A percentile compares a stretch with the other conserved stretches of the same genome.
Conservation (phyloP, 2,888 invertebrate species). For the Aradus depressus region DNA sequence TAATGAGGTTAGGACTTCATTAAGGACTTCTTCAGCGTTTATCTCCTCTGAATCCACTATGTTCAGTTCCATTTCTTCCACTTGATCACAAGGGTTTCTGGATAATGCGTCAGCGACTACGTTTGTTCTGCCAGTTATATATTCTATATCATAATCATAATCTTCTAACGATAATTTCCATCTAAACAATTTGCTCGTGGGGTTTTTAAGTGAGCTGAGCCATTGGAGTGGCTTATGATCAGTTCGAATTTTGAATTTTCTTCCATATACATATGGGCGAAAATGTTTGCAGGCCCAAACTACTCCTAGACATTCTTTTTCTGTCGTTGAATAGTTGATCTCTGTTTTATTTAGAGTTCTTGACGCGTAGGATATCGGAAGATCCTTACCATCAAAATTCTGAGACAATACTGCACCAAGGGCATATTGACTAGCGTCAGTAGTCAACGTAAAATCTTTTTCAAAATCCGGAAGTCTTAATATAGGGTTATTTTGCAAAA, state of each 20-base stretch:
- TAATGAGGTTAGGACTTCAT: too few species aligned
- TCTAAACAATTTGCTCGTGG: constrained; percentile 34
- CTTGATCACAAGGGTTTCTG: too few species aligned
- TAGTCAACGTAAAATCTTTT: constrained; percentile 24
- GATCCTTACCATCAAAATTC: constrained; percentile 32
- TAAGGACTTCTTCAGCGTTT: not conserved
- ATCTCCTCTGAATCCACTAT: not conserved
- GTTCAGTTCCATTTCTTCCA: constrained; percentile 1
- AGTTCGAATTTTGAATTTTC: constrained; percentile 29
- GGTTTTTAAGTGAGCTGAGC: constrained; percentile 33
- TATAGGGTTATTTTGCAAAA: constrained; percentile 4
- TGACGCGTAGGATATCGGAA: constrained; percentile 33
- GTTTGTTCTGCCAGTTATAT: constrained; percentile 27
- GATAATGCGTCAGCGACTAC: constrained; percentile 7
- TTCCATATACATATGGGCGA: constrained; percentile 30
- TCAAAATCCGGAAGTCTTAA: constrained; percentile 21
- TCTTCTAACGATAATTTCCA: constrained; percentile 35
- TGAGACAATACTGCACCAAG: constrained; percentile 32
- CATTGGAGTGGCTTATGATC: constrained; percentile 19
- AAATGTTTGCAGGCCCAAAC: constrained; percentile 33
- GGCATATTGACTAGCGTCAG: constrained; percentile 32
- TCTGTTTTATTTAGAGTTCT: constrained; percentile 32
- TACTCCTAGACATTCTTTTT: constrained; percentile 34
- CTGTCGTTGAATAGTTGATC: constrained; percentile 31
- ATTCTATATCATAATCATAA: constrained; percentile 33